Base-by-base conservation (phyloP, 2,797 vertebrate genomes). In the Thalassophryne amazonica region DNA sequence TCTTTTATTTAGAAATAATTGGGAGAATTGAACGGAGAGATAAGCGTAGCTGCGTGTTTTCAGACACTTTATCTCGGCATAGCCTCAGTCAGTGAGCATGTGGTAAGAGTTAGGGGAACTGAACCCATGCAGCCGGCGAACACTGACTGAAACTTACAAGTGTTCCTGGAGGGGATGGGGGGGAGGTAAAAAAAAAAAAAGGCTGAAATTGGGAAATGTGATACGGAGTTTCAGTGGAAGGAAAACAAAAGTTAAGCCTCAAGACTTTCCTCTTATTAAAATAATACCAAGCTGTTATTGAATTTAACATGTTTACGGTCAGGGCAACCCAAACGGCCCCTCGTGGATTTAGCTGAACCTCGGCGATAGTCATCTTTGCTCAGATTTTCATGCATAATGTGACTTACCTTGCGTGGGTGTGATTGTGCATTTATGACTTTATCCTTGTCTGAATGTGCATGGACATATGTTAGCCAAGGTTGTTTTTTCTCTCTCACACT, bases 241-340 rank as follows among this genome's bases (percentile, higher is more conserved):
- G 84, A 88, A 90, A 88, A 85, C 88, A 89, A 76, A 76, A 81
- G 85, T 86, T 86, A 74, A 84, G 84, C 86, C 74, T 61, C 69
- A 52, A 86, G 82, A 81, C 68, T 87, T 91, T 88, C 80, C 76
- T 89, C 81, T 88, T 86, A 88, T 89, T 89, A 84, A 89, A 90
- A 84, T 62, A 82, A 79, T 82, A 88, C 88, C 79, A 78, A 53
- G 66, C 78, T 85, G 88, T 89, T 87, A 89, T 91, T 91, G 81
- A 91, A 86, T 91, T 88, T 79, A 89, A 76, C 81, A 78, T 91
- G 85, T 91, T 91, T 88, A 86, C 74, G 69, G 81, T 74, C 50
- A 59, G 46, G 69, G 73, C 75, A 65, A 54, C 63, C 48, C 76
- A 67, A 76, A 72, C 35, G 18, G 50, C 64, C 33, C 61, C 57